phyloP scores from a whole-genome alignment of 2,113 vertebrate genomes.

The Montifringilla adamsi region DNA sequence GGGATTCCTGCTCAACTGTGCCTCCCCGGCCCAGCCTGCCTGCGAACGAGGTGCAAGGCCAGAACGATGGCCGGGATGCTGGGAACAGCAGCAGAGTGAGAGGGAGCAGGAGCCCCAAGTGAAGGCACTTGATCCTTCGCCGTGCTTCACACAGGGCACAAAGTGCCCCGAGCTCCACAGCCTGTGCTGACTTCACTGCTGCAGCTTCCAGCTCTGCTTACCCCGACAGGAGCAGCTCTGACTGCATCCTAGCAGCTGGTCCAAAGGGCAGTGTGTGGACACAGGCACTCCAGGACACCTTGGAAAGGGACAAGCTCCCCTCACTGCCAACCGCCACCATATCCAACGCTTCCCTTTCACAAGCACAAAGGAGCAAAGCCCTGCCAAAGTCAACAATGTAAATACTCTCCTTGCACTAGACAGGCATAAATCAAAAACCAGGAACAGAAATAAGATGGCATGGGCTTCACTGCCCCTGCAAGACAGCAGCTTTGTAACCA shows the following conservation, averaged over 20 bases:
- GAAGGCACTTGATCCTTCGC: background rate
- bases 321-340: background rate
- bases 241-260: background rate
- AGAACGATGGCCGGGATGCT: fast-evolving
- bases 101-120: background rate
- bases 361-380: background rate
- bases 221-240: background rate
- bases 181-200: background rate
- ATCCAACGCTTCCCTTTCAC: fast-evolving
- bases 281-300: background rate
- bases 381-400: background rate
- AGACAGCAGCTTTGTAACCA: background rate
- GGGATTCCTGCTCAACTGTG: background rate
- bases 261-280: background rate
- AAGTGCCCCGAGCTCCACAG: background rate
- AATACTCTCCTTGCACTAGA: background rate
- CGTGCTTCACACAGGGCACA: background rate
- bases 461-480: background rate
- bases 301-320: background rate
- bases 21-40: background rate
- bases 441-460: background rate
- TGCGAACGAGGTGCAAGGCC: background rate
- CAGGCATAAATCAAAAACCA: background rate
- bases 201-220: background rate
- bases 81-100: background rate